phyloP scores from a whole-genome alignment of 2,888 invertebrate species.

The Teinopalpus imperialis region DNA sequence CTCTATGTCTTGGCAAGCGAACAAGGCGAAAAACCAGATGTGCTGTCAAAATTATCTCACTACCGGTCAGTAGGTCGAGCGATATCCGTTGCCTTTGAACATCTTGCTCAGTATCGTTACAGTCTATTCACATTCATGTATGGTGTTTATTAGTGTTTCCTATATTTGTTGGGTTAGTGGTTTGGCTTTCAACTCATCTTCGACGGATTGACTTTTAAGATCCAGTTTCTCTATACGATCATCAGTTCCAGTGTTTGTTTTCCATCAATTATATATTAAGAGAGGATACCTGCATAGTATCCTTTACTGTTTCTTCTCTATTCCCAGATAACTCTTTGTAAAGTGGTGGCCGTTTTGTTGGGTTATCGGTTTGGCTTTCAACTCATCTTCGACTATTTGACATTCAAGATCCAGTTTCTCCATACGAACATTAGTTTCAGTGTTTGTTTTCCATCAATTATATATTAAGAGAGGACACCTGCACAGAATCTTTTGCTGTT shows the following conservation, averaged over 20 bases:
- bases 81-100: slow-evolving; percentile 21
- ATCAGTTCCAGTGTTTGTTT: no score
- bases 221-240: neutral
- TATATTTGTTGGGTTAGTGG: no score
- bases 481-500: no score
- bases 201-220: neutral
- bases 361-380: neutral
- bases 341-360: no score
- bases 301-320: no score
- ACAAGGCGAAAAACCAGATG: slow-evolving; percentile 20
- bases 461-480: no score
- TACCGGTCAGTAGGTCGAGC: slow-evolving; percentile 17
- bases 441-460: no score
- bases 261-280: no score
- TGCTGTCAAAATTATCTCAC: slow-evolving; percentile 22
- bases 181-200: neutral
- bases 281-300: no score
- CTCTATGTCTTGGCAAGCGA: slow-evolving; percentile 11
- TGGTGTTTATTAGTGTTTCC: no score
- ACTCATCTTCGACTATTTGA: neutral
- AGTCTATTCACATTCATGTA: slow-evolving; percentile 1
- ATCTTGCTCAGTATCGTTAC: slow-evolving; percentile 7
- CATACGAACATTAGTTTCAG: no score
- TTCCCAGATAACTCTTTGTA: no score
- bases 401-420: neutral